Percentiles rank a stretch among this genome's conserved stretches.
These are phyloP conservation scores for Tuta absoluta DNA, from an alignment of 2,888 invertebrate genomes.

Conservation along the genomic window DNA sequence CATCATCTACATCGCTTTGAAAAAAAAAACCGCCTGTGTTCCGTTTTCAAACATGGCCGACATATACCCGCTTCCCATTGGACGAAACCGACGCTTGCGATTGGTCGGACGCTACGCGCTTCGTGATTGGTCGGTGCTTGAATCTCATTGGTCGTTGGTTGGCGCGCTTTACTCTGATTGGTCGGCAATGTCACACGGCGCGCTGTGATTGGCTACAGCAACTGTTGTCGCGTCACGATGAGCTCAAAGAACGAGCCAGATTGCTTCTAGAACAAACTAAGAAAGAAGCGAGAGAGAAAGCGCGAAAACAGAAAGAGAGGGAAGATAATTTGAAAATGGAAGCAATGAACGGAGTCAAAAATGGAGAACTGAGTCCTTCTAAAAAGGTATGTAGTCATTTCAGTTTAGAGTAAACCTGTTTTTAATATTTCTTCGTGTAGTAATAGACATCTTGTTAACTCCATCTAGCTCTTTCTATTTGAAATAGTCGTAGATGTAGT, in stretches of 20 bases:
- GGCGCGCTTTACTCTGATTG: constrained; percentile 37
- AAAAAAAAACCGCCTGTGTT: constrained; percentile 46
- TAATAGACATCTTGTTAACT: background rate
- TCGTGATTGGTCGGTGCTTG: constrained; percentile 34
- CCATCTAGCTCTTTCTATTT: background rate
- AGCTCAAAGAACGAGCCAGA: constrained; percentile 91
- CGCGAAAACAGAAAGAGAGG: constrained; percentile 64
- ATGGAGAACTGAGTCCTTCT: constrained; percentile 63
- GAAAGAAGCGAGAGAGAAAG: constrained; percentile 82
- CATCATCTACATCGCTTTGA: constrained; percentile 53
- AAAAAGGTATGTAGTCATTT: constrained; percentile 61
- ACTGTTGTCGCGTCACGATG: constrained; percentile 89
- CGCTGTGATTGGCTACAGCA: constrained; percentile 73
- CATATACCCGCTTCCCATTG: constrained; percentile 44
- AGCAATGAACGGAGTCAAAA: constrained; percentile 56
- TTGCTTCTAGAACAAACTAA: constrained; percentile 90
- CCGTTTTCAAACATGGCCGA: constrained; percentile 52
- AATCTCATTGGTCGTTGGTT: constrained; percentile 39
- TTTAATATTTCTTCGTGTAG: background rate
- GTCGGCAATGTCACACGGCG: constrained; percentile 28
- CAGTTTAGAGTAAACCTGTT: background rate
- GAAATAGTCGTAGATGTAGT: too few species aligned
- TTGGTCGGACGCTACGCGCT: constrained; percentile 35
- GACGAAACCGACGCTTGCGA: constrained; percentile 52
- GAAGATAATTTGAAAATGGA: constrained; percentile 89